Percentiles rank a stretch among this genome's conserved stretches.
Evolutionary conservation across 2,888 invertebrate species (phyloP).

Genomic region (Acanthopleura granulata): DNA sequence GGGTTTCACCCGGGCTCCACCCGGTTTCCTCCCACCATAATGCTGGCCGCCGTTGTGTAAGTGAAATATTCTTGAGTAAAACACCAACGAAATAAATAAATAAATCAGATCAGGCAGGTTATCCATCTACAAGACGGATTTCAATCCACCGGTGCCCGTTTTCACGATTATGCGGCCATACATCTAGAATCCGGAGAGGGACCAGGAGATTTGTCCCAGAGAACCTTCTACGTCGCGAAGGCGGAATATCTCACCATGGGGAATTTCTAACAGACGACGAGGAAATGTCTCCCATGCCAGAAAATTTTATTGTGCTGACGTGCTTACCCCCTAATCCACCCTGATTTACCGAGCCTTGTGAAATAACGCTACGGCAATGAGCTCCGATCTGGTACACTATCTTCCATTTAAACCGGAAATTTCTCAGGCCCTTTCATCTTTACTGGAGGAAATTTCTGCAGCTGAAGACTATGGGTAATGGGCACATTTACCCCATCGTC

Average conservation of each 20-base stretch:
- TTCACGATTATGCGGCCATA: conserved; percentile 34
- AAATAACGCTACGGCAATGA: conserved; percentile 41
- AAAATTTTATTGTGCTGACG: conserved; percentile 33
- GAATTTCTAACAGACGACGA: conserved; percentile 24
- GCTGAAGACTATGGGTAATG: conserved; percentile 20
- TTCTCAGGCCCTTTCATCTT: conserved; percentile 31
- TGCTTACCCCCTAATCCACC: conserved; percentile 36
- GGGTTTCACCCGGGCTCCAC: no score
- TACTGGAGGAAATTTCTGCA: conserved; percentile 20
- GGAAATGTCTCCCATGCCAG: conserved; percentile 28
- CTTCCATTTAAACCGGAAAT: conserved; percentile 40
- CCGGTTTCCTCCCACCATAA: no score
- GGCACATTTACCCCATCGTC: neutral
- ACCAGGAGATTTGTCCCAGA: conserved; percentile 39
- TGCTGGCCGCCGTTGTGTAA: no score
- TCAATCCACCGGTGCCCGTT: conserved; percentile 41
- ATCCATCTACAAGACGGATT: conserved; percentile 42
- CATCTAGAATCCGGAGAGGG: conserved; percentile 32
- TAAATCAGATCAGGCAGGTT: conserved; percentile 35
- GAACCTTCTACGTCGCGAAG: conserved; percentile 28
- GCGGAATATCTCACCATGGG: conserved; percentile 33
- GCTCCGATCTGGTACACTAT: conserved; percentile 35
- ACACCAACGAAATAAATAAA: no score
- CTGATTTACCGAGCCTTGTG: conserved; percentile 29
- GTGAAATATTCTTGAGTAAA: no score